Base-by-base conservation (phyloP, 2,888 invertebrate genomes). In the Griposia aprilina region DNA sequence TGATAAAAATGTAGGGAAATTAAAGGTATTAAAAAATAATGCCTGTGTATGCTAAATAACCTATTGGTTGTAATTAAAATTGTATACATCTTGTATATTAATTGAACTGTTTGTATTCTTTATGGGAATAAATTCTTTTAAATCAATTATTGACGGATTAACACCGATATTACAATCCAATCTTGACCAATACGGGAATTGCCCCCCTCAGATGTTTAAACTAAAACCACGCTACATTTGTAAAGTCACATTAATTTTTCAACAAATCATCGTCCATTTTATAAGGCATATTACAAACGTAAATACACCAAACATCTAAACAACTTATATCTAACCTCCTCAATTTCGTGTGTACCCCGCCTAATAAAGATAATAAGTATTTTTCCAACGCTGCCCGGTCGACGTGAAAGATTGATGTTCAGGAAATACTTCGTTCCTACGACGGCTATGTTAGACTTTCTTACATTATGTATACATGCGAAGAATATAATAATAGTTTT, bases 401-500 rank as follows among this genome's bases (percentile, higher is more conserved):
- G 90, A 90, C 90, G 87, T 85, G 83, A 76, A 89, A 91, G 91
- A 91, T 91, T 90, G 91, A 91, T 91, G 91, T 83, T 76, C 76
- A 78, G 81, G 84, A 86, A 85, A 83, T 76, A 85, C 82, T 86
- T 81, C 76, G 67, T 72, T 81, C 80, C 45, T 67, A 72, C 48
- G 52, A 68, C 69, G 70, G 84, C 76, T 84, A 81, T n/a, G 83
- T 85, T 82, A 84, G 66, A 78, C 76, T 74, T 83, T 74, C 74
- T 80, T 86, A 76, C 73, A 57, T 82, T 67, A 83, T 79, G 74
- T 67, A 74, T 36, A 45, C 20, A 45, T 52, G 55, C 48, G 15
- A 69, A 36, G 23, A 23, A 15, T 30, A 69, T 74, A 69, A 30
- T 57, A 59, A 20, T 55, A 50, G 20, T 15, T 36, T 65, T 60